Base-by-base conservation (phyloP, 2,888 invertebrate species). In the Eupithecia inturbata region DNA sequence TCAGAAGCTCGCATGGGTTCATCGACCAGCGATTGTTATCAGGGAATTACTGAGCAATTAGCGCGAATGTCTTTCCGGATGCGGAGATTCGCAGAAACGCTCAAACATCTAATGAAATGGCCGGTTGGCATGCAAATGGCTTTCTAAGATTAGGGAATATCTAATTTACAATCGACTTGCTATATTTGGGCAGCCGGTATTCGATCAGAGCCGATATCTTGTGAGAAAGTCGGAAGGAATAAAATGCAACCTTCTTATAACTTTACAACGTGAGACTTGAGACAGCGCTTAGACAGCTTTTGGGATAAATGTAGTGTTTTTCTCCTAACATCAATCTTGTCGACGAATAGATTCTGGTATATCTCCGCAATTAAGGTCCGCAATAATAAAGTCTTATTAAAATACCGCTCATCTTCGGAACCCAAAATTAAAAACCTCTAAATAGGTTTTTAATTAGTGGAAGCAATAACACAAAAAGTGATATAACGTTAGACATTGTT, bases 1-100 rank as follows among this genome's bases (percentile, higher is more conserved):
- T 81, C 84, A 87, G 85, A 88, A 88, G 88, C 89, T 91, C 90
- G 86, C 91, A 89, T 87, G 88, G 82, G 91, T 88, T 91, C 90
- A 82, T 82, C 86, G 91, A 88, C 91, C 90, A 87, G 68, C 76
- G 88, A 91, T 91, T 87, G 86, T 88, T 89, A 90, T 92, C 90
- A 82, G 82, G 74, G 87, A 86, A 89, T 88, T 81, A 83, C 87
- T 84, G 81, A 83, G 86, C 86, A 91, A 91, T 91, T 91, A 92
- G 87, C 83, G 83, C 83, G 82, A 88, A 84, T 83, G 85, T 84
- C 88, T 92, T 90, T 88, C 87, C 85, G 83, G 82, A 85, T 80
- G 78, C 78, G 39, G 74, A 75, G 67, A 71, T 79, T 74, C 78
- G 70, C 68, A 77, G 75, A 75, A 78, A 68, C 67, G 31, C 71